These are phyloP conservation scores for Zaprionus lineosus DNA, from an alignment of 2,888 invertebrate genomes.

Conservation along the genomic window DNA sequence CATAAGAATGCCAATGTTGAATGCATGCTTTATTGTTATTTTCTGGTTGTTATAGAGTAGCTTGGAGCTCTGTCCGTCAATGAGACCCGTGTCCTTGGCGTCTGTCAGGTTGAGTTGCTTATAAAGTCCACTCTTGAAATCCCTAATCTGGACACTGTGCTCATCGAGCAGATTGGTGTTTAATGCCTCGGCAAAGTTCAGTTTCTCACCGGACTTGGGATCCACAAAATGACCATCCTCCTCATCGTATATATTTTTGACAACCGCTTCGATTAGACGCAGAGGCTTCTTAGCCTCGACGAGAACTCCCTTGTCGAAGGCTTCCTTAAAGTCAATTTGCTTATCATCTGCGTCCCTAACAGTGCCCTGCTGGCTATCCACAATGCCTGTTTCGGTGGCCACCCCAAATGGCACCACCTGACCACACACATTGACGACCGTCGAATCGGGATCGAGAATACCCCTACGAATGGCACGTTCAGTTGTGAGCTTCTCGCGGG, in stretches of 20 bases:
- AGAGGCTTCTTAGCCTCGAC: constrained; percentile 92
- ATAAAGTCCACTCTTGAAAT: constrained; percentile 89
- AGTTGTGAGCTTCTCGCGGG: constrained; percentile 90
- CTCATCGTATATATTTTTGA: constrained; percentile 91
- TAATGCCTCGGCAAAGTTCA: constrained; percentile 92
- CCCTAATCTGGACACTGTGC: constrained; percentile 91
- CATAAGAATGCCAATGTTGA: constrained; percentile 90
- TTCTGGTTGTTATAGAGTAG: constrained; percentile 86
- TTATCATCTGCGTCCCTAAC: constrained; percentile 86
- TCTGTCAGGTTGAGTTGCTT: constrained; percentile 90
- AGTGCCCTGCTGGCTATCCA: constrained; percentile 89
- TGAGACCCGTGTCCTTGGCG: constrained; percentile 89
- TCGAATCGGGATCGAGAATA: constrained; percentile 92
- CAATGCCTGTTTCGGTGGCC: constrained; percentile 90
- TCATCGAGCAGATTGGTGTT: constrained; percentile 91
- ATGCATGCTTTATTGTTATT: constrained; percentile 89
- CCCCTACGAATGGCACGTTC: constrained; percentile 93
- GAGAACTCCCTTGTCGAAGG: constrained; percentile 91
- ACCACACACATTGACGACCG: constrained; percentile 92
- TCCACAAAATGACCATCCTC: constrained; percentile 92
- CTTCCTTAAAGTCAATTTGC: constrained; percentile 91
- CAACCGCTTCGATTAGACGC: constrained; percentile 91
- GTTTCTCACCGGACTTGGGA: constrained; percentile 89
- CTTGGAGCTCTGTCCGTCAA: constrained; percentile 88
- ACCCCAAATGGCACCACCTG: constrained; percentile 92